A percentile compares a stretch with the other conserved stretches of the same genome.
These are phyloP conservation scores for Caenorhabditis japonica DNA, from an alignment of 2,888 invertebrate genomes.

Conservation along the genomic window DNA sequence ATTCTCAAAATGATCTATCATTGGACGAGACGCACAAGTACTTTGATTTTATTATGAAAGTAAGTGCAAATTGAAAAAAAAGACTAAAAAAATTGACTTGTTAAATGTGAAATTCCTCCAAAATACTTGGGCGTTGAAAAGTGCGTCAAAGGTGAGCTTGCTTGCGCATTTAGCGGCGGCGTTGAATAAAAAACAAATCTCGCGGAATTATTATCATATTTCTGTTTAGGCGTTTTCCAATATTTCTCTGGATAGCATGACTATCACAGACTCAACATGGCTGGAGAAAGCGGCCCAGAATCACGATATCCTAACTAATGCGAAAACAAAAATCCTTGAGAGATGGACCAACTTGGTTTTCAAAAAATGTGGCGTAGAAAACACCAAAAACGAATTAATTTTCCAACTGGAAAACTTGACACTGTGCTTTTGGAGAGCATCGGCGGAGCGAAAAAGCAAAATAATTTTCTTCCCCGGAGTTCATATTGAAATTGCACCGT, in stretches of 20 bases:
- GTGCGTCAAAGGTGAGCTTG: no score
- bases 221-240: not conserved
- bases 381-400: constrained; percentile 53
- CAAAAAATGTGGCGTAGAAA: constrained; percentile 43
- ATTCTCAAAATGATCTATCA: constrained; percentile 30
- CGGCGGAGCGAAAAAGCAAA: constrained; percentile 59
- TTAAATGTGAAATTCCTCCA: no score
- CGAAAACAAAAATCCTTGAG: constrained; percentile 25
- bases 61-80: no score
- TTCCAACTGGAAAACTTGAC: constrained; percentile 44
- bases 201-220: no score
- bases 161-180: no score
- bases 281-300: constrained; percentile 20
- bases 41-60: constrained; percentile 35
- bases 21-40: constrained; percentile 44
- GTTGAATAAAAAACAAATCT: no score
- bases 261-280: constrained; percentile 18
- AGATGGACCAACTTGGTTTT: constrained; percentile 52
- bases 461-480: constrained; percentile 64
- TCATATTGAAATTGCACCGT: constrained; percentile 63
- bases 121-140: no score
- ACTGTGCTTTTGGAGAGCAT: constrained; percentile 61
- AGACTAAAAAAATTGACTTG: no score
- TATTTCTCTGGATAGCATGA: not conserved
- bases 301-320: constrained; percentile 19